phyloP scores from a whole-genome alignment of 2,797 vertebrate genomes.

The Sphenopsis melanotis region DNA sequence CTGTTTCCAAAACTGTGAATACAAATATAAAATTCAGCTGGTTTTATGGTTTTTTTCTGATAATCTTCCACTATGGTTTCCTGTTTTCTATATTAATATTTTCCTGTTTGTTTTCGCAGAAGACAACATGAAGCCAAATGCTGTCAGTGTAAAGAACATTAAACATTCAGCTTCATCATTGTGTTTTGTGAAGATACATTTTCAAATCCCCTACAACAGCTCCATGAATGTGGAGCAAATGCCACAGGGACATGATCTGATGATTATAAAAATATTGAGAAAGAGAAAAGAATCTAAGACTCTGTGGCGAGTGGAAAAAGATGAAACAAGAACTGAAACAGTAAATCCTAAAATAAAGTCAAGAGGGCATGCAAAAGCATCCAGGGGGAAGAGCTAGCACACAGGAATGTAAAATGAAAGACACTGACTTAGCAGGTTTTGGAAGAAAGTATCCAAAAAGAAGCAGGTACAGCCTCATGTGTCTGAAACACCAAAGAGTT shows the following conservation, averaged over 20 bases:
- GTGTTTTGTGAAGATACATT: not conserved
- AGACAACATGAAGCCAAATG: not conserved
- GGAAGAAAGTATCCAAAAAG: not conserved
- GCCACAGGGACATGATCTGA: not conserved
- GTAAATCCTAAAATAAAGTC: slow-evolving; percentile 3
- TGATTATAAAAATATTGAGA: not conserved
- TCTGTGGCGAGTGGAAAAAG: not conserved
- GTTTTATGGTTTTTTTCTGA: not conserved
- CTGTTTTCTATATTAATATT: not conserved
- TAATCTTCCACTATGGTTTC: not conserved
- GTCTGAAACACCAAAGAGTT: not conserved
- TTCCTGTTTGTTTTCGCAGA: not conserved
- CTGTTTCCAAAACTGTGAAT: not conserved
- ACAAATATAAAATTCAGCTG: not conserved
- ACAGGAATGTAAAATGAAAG: not conserved
- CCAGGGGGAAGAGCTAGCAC: not conserved
- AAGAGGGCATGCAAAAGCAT: not conserved
- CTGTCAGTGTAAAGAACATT: not conserved
- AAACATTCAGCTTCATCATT: not conserved
- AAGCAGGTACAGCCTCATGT: not conserved
- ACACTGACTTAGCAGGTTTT: not conserved
- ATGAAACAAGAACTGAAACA: not conserved
- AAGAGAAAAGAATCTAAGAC: not conserved
- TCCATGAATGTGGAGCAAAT: not conserved
- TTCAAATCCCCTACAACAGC: not conserved